These are phyloP conservation scores for Euwallacea similis DNA, from an alignment of 1,140 invertebrate genomes.

Conservation along the genomic window DNA sequence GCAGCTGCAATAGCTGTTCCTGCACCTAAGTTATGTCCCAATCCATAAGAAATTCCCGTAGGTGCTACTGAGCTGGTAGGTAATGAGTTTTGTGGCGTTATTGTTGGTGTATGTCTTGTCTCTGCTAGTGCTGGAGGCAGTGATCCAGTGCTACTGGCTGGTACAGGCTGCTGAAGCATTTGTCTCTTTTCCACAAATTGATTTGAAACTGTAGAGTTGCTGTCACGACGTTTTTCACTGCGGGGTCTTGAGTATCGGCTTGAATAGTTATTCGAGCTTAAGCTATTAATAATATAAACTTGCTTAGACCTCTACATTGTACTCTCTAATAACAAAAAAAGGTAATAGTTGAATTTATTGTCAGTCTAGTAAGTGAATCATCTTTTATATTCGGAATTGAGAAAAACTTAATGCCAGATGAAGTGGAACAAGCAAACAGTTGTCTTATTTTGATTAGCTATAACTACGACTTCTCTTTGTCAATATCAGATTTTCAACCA, in stretches of 20 bases:
- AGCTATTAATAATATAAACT: no score
- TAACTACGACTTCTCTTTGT: no score
- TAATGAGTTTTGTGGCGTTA: constrained; percentile 30
- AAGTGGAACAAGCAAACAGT: no score
- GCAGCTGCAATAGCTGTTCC: constrained; percentile 91
- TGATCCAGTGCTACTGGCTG: constrained; percentile 1
- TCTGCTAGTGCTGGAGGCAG: constrained; percentile 39
- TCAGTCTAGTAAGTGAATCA: no score
- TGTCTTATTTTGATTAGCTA: no score
- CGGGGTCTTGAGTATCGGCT: constrained; percentile 44
- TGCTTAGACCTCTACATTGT: no score
- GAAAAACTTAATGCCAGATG: no score
- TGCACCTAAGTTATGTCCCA: constrained; percentile 63
- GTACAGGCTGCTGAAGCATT: constrained; percentile 41
- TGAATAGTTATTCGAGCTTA: constrained; percentile 36
- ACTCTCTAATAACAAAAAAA: no score
- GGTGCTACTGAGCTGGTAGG: constrained; percentile 22
- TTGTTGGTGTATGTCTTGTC: constrained; percentile 32
- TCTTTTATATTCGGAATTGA: no score
- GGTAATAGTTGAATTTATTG: no score
- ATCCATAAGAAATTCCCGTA: constrained; percentile 55
- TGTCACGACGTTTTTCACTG: constrained; percentile 50
- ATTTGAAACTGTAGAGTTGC: constrained; percentile 43
- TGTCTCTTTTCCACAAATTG: constrained; percentile 55
- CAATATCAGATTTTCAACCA: no score